Conservation (phyloP, 2,797 vertebrate species). For the Eulemur mongoz region DNA sequence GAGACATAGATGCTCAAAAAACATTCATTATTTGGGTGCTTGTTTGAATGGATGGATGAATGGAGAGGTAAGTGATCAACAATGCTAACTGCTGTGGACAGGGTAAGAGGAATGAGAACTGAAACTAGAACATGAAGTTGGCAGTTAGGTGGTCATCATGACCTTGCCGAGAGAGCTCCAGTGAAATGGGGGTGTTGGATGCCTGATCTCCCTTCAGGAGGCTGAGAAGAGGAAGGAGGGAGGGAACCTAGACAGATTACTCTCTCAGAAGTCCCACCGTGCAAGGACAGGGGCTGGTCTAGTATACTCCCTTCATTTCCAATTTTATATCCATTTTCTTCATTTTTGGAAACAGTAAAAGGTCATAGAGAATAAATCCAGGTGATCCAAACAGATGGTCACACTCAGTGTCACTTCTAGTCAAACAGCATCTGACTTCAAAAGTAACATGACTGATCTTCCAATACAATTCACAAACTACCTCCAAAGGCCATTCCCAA, state of each 20-base stretch:
- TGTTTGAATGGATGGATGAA: not conserved
- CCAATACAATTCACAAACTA: not conserved
- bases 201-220: not conserved
- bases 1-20: not conserved
- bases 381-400: not conserved
- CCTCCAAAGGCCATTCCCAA: not conserved
- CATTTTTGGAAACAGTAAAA: slow-evolving; percentile 17
- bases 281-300: not conserved
- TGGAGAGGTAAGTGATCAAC: not conserved
- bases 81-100: not conserved
- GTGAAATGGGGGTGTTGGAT: not conserved
- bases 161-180: not conserved
- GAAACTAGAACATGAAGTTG: not conserved
- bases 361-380: slow-evolving; percentile 18
- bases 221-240: not conserved
- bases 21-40: not conserved
- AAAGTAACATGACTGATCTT: not conserved
- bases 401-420: not conserved
- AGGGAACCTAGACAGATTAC: not conserved
- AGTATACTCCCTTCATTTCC: not conserved
- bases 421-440: slow-evolving; percentile 18
- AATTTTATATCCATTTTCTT: not conserved
- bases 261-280: not conserved
- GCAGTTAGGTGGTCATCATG: not conserved
- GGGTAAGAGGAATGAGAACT: not conserved